These are phyloP conservation scores for Smutsia gigantea DNA, from an alignment of 2,797 vertebrate species.

Conservation along the genomic window DNA sequence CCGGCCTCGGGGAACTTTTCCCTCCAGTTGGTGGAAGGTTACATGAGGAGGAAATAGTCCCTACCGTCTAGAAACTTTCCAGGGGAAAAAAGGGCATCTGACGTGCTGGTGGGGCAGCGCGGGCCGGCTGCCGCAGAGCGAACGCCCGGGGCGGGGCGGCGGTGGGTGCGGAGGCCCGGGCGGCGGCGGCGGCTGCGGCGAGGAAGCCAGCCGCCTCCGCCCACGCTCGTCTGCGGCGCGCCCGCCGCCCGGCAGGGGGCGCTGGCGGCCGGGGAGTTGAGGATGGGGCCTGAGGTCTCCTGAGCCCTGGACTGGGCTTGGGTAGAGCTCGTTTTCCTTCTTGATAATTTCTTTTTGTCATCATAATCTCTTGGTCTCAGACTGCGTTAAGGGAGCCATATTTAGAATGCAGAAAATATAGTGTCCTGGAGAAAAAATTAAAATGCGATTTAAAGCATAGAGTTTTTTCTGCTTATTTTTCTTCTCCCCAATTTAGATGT, in stretches of 20 bases:
- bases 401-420: slow-evolving; percentile 14
- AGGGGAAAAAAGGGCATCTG: neutral
- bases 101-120: neutral
- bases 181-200: neutral
- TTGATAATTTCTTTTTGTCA: neutral
- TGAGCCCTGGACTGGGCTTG: neutral
- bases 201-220: neutral
- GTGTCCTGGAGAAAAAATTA: neutral
- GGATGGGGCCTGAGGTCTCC: neutral
- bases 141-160: neutral
- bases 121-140: accelerated
- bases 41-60: slow-evolving; percentile 75
- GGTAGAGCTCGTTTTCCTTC: neutral
- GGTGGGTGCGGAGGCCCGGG: no score
- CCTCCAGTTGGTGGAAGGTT: slow-evolving; percentile 80
- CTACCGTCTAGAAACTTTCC: slow-evolving; percentile 71
- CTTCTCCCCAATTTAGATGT: neutral
- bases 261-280: neutral
- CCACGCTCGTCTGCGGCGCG: neutral
- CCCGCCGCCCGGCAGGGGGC: neutral
- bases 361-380: neutral
- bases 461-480: neutral
- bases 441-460: neutral
- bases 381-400: neutral
- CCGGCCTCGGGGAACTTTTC: slow-evolving; percentile 69